These are phyloP conservation scores for Camponotus vicinus DNA, from an alignment of 1,140 invertebrate genomes.

Conservation along the genomic window DNA sequence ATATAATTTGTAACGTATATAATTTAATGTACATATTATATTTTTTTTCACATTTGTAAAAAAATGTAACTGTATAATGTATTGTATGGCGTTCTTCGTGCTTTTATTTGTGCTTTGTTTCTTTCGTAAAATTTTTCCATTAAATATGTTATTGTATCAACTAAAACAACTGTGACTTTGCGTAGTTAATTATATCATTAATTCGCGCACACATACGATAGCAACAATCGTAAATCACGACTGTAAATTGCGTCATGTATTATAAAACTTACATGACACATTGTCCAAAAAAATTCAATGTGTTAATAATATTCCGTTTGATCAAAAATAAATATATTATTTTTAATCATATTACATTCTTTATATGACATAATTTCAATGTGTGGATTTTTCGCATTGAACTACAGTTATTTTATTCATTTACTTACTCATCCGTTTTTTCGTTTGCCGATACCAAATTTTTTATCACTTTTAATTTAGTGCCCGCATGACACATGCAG, in stretches of 20 bases:
- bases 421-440: constrained; percentile 29
- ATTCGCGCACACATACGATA: background rate
- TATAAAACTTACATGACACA: background rate
- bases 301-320: background rate
- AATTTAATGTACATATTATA: too few relatives aligned
- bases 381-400: background rate
- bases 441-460: constrained; percentile 34
- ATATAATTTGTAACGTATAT: too few relatives aligned
- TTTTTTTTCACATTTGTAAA: too few relatives aligned
- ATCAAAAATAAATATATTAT: background rate
- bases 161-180: background rate
- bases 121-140: constrained; percentile 39
- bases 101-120: constrained; percentile 31
- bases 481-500: constrained; percentile 38
- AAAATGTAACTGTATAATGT: background rate
- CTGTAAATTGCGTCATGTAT: too few relatives aligned
- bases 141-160: constrained; percentile 23
- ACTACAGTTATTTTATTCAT: constrained; percentile 47
- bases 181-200: background rate
- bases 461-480: constrained; percentile 59
- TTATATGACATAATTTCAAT: constrained; percentile 21
- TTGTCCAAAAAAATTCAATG: background rate
- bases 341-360: constrained; percentile 6
- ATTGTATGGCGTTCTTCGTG: background rate
- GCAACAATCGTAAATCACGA: constrained; percentile 14